Evolutionary conservation across 2,888 invertebrate species (phyloP).

Genomic region (Ctena decussata): DNA sequence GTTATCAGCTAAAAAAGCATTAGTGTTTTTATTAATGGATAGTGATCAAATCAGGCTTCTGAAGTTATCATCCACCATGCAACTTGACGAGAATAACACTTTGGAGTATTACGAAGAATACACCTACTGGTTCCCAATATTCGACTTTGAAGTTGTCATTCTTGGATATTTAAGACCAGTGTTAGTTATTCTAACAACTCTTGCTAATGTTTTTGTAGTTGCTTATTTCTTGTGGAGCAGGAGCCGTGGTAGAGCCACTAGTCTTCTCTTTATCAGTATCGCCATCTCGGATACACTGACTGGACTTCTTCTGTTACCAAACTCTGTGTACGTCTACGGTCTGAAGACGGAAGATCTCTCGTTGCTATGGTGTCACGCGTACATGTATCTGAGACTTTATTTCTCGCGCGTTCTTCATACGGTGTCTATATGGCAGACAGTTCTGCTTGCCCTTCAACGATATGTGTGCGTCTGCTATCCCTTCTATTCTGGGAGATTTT

Average conservation of each 20-base stretch:
- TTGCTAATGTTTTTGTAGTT: conserved; percentile 9
- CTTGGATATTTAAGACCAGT: conserved; percentile 43
- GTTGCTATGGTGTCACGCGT: conserved; percentile 41
- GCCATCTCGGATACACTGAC: conserved; percentile 12
- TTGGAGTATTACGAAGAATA: too few relatives aligned
- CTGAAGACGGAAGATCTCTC: neutral
- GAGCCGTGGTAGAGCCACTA: neutral
- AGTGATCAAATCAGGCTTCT: too few relatives aligned
- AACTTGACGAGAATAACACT: too few relatives aligned
- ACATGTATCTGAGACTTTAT: conserved; percentile 49
- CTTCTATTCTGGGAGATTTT: conserved; percentile 59
- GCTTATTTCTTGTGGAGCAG: neutral
- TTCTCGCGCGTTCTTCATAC: conserved; percentile 65
- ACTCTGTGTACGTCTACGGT: conserved; percentile 49
- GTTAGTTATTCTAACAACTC: conserved; percentile 37
- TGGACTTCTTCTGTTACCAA: conserved; percentile 34
- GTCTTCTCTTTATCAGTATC: conserved; percentile 13
- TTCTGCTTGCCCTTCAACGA: conserved; percentile 63
- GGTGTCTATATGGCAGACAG: conserved; percentile 72
- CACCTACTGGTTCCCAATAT: too few relatives aligned
- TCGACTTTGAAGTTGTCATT: conserved; percentile 34
- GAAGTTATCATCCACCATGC: too few relatives aligned
- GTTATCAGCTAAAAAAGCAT: too few relatives aligned
- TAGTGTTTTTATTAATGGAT: too few relatives aligned
- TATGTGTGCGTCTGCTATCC: conserved; percentile 73